Evolutionary conservation across 1,140 invertebrate species (phyloP).

Genomic region (Cryptotermes secundus): DNA sequence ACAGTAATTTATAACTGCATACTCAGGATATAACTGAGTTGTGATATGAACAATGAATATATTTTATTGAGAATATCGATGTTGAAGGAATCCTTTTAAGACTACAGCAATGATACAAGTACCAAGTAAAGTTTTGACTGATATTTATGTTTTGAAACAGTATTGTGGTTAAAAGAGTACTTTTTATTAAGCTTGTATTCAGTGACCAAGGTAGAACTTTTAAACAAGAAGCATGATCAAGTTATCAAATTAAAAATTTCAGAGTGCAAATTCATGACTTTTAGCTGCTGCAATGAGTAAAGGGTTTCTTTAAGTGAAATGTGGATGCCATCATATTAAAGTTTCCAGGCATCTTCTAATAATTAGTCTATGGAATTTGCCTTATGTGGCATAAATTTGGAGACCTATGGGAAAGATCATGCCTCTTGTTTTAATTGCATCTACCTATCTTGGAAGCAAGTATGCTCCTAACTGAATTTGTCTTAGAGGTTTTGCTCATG

Average conservation of each 20-base stretch:
- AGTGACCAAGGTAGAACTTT: not conserved
- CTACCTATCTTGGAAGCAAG: too few relatives aligned
- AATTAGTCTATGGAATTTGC: not conserved
- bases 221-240: not conserved
- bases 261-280: too few relatives aligned
- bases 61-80: not conserved
- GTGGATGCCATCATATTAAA: not conserved
- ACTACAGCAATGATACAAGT: constrained; percentile 1
- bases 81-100: not conserved
- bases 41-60: not conserved
- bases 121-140: not conserved
- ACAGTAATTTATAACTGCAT: too few relatives aligned
- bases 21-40: too few relatives aligned
- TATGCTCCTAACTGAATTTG: too few relatives aligned
- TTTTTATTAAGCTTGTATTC: not conserved
- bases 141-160: not conserved
- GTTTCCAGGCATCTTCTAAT: not conserved
- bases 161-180: not conserved
- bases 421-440: too few relatives aligned
- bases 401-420: too few relatives aligned
- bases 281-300: too few relatives aligned
- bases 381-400: not conserved
- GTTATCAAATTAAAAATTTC: not conserved
- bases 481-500: too few relatives aligned
- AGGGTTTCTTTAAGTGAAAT: too few relatives aligned